Evolutionary conservation across 1,140 invertebrate species (phyloP).

Genomic region (Sycophaga agraensis): DNA sequence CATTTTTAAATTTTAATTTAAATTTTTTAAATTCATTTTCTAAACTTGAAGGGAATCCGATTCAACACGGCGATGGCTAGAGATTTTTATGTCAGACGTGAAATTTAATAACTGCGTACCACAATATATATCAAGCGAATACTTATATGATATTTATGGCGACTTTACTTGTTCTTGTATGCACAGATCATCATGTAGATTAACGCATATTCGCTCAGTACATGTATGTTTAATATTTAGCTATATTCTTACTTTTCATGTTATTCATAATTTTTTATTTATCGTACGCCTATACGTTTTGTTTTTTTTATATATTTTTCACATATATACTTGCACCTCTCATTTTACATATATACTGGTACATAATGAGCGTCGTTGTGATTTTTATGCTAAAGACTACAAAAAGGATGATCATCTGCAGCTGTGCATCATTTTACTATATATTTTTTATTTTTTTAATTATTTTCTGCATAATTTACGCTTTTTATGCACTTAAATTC

Average conservation of each 20-base stretch:
- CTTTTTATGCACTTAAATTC: not conserved
- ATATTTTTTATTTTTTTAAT: not conserved
- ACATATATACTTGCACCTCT: no score
- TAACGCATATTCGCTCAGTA: constrained; percentile 8
- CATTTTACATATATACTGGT: constrained; percentile 4
- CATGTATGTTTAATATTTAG: constrained; percentile 12
- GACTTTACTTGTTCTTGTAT: no score
- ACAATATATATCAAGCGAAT: no score
- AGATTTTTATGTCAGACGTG: no score
- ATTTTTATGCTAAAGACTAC: constrained; percentile 11
- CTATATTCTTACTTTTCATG: constrained; percentile 13
- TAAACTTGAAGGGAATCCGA: no score
- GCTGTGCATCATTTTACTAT: no score
- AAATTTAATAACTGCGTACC: no score
- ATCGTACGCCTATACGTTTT: not conserved
- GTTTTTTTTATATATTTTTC: not conserved
- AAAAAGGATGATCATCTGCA: constrained; percentile 6
- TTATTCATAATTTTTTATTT: constrained; percentile 15
- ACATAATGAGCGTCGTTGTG: constrained; percentile 10
- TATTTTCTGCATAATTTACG: not conserved
- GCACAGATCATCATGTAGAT: constrained; percentile 16
- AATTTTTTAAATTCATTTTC: no score
- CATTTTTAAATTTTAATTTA: no score
- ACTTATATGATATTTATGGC: no score
- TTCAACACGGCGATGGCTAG: no score